phyloP scores from a whole-genome alignment of 2,888 invertebrate genomes.

The Asteroscopus sphinx region DNA sequence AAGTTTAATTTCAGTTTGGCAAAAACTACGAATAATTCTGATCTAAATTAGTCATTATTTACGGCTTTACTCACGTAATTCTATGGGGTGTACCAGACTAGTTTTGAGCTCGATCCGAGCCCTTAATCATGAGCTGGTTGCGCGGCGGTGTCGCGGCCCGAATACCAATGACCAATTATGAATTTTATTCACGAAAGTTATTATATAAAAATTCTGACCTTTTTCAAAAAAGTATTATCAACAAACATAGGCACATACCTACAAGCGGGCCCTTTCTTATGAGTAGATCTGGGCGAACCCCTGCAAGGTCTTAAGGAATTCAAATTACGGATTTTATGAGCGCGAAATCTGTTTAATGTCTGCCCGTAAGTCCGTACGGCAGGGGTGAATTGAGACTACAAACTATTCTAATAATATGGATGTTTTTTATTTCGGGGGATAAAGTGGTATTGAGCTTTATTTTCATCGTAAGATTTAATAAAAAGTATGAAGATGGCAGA shows the following conservation, averaged over 20 bases:
- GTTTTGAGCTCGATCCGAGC: no score
- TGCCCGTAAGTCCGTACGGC: conserved; percentile 58
- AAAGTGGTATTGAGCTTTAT: conserved; percentile 32
- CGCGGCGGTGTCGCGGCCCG: no score
- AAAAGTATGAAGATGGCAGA: conserved; percentile 10
- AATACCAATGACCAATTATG: no score
- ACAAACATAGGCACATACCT: conserved; percentile 38
- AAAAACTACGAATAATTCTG: no score
- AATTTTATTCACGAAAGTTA: no score
- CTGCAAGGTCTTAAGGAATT: conserved; percentile 81
- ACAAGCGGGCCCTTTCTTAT: conserved; percentile 44
- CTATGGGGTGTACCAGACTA: no score
- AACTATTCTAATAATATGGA: conserved; percentile 54
- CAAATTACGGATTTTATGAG: conserved; percentile 88
- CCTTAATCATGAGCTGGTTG: no score
- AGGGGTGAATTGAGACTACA: conserved; percentile 42
- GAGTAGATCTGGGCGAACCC: conserved; percentile 67
- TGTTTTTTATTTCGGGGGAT: conserved; percentile 48
- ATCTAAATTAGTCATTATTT: no score
- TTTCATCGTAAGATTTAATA: conserved; percentile 37
- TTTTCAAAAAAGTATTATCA: neutral
- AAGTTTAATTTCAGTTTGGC: no score
- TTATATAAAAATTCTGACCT: no score
- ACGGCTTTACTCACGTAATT: no score
- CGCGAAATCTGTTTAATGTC: conserved; percentile 86